Percentiles rank a stretch among this genome's conserved stretches.
phyloP scores from a whole-genome alignment of 1,140 invertebrate species.

The Pinna nobilis region DNA sequence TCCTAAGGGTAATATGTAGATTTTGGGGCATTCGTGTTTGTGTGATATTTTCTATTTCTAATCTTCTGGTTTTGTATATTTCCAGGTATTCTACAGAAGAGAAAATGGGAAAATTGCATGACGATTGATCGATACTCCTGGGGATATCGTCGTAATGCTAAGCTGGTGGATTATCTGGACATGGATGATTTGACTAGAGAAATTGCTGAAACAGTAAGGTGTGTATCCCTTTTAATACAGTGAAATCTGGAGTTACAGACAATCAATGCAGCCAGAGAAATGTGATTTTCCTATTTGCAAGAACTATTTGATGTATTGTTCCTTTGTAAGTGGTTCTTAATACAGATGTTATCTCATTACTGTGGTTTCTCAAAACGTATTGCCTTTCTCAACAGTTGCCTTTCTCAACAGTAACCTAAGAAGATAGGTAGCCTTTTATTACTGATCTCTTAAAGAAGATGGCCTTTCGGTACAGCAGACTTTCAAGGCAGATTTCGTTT shows the following conservation, averaged over 20 bases:
- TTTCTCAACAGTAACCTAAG: no score
- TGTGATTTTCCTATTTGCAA: background rate
- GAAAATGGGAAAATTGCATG: conserved; percentile 80
- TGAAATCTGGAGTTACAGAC: background rate
- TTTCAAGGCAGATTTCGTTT: no score
- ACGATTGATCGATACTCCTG: conserved; percentile 92
- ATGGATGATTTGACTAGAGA: conserved; percentile 83
- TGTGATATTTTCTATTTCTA: background rate
- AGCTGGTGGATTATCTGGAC: conserved; percentile 83
- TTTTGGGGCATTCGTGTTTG: background rate
- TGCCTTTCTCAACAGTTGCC: no score
- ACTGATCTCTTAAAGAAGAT: no score
- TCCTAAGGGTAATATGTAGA: background rate
- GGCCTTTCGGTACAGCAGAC: no score
- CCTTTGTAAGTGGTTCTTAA: background rate
- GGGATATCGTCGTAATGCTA: conserved; percentile 80
- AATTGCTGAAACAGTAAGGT: conserved; percentile 83
- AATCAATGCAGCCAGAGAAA: no score
- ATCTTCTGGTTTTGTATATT: background rate
- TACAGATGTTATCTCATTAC: background rate
- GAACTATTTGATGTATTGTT: background rate
- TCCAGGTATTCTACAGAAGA: conserved; percentile 66
- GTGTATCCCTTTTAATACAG: no score
- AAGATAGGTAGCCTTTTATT: no score
- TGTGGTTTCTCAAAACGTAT: no score